These are phyloP conservation scores for Scarus forsteni DNA, from an alignment of 2,797 vertebrate genomes.

Conservation along the genomic window DNA sequence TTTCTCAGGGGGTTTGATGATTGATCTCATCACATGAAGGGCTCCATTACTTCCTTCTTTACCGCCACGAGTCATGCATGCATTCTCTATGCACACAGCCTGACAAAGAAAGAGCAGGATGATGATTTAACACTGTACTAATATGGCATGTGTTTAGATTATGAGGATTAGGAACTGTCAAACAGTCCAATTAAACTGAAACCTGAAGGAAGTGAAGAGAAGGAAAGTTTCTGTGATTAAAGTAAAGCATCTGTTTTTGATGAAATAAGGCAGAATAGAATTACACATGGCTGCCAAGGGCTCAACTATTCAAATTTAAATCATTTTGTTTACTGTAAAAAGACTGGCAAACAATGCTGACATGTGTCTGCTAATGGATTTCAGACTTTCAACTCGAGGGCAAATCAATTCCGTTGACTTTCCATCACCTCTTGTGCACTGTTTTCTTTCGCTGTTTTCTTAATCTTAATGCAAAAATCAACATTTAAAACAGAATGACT, in stretches of 20 bases:
- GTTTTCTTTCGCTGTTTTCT: not conserved
- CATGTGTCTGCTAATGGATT: constrained; percentile 27
- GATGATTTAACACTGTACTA: constrained; percentile 8
- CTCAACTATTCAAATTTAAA: constrained; percentile 48
- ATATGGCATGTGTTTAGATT: constrained; percentile 37
- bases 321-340: constrained; percentile 38
- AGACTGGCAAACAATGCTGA: constrained; percentile 27
- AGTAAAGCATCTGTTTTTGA: constrained; percentile 35
- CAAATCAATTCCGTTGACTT: not conserved
- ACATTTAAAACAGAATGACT: constrained; percentile 63
- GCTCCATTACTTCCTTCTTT: constrained; percentile 94
- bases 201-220: constrained; percentile 28
- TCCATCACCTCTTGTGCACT: constrained; percentile 12
- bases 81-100: constrained; percentile 96
- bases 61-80: constrained; percentile 94
- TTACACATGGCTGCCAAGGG: constrained; percentile 26
- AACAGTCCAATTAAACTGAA: constrained; percentile 35
- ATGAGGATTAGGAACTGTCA: not conserved
- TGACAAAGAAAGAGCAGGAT: constrained; percentile 52
- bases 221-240: constrained; percentile 12
- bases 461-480: too few species aligned
- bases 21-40: constrained; percentile 88
- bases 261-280: constrained; percentile 7
- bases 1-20: constrained; percentile 90
- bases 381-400: constrained; percentile 35